Base-by-base conservation (phyloP, 2,888 invertebrate genomes). In the Drosophila affinis region DNA sequence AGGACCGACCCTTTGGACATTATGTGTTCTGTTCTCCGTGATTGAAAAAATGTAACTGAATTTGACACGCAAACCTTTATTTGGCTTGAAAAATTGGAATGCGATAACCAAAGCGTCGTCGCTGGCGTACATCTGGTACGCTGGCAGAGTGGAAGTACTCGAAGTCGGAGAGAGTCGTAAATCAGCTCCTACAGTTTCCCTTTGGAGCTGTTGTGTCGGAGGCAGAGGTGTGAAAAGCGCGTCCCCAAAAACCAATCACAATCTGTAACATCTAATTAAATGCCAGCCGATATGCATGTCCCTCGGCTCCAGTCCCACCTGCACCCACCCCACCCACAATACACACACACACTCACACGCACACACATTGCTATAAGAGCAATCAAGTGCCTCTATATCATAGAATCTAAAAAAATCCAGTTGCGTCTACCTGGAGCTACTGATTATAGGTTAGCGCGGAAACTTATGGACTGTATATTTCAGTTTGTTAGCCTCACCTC, bases 181-280 rank as follows among this genome's bases (percentile, higher is more conserved):
- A 74, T 72, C 67, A 59, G 60, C 3, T 60, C 14, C n/a, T 39
- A n/a, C 39, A n/a, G n/a, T 39, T 14, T 14, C 14, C 3, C 7
- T n/a, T n/a, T 39, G 6, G 39, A 39, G 14, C 14, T 24, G 24
- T 24, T 7, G 7, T 3, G 2, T 6, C 39, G 39, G 14, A 14
- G 46, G 39, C 1, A 17, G 18, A 27, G 29, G 51, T 45, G 53
- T 4, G 9, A 18, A 24, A 21, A 52, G 62, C 18, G 44, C 5
- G 12, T 44, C 39, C 94, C 94, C 0, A 93, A 87, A 51, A 74
- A 47, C 52, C 72, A 57, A 56, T 47, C 57, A 21, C 54, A 61
- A 61, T 29, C 49, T 49, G 48, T 61, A 61, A 51, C 46, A 53
- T 45, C 67, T 61, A 75, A 73, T 73, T 68, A 75, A 70, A 55